Conservation (phyloP, 2,888 invertebrate species). For the Acanthosepion pharaonis region DNA sequence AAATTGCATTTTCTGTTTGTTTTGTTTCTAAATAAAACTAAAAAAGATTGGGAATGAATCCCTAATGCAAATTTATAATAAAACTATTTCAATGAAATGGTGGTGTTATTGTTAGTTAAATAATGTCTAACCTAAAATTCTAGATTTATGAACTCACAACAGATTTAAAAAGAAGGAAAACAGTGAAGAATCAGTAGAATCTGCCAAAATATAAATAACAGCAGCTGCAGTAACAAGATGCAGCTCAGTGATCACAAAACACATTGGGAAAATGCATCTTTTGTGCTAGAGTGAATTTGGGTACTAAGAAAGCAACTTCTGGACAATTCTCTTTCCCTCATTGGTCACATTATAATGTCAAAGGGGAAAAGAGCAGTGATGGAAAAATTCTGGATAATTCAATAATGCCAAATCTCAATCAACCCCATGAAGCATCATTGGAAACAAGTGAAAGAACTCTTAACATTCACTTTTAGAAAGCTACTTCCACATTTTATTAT, state of each 20-base stretch:
- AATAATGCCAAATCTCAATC: background rate
- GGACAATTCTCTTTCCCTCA: background rate
- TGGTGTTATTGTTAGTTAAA: background rate
- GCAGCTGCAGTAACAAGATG: conserved; percentile 16
- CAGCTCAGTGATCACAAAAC: background rate
- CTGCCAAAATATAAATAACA: background rate
- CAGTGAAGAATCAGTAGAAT: background rate
- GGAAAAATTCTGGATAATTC: background rate
- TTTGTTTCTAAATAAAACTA: background rate
- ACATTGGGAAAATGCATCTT: background rate
- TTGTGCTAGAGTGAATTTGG: background rate
- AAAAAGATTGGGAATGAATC: too few species aligned
- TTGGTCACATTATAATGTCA: background rate
- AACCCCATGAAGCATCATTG: background rate
- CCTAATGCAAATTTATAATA: too few species aligned
- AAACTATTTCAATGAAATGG: too few species aligned
- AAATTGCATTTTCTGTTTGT: background rate
- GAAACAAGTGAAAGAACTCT: background rate
- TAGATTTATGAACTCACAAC: background rate
- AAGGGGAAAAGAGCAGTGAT: background rate
- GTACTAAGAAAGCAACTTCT: background rate
- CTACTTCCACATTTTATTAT: background rate
- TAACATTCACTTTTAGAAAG: background rate
- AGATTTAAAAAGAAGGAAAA: background rate
- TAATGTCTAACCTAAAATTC: background rate